A percentile compares a stretch with the other conserved stretches of the same genome.
These are phyloP conservation scores for Palaemon carinicauda DNA, from an alignment of 1,140 invertebrate genomes.

Conservation along the genomic window DNA sequence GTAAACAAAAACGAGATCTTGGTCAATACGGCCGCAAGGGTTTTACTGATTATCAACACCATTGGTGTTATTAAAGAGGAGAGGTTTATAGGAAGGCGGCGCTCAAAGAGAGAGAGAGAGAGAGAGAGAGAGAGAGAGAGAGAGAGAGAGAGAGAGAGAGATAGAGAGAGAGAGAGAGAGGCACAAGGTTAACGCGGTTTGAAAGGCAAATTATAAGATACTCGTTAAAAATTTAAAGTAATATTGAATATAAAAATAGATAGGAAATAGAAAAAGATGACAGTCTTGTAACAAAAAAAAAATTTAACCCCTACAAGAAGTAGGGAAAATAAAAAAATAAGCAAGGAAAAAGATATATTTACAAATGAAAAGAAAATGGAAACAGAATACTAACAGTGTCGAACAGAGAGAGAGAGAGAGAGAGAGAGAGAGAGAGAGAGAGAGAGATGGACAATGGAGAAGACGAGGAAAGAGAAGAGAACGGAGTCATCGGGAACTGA, in stretches of 20 bases:
- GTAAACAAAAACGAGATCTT: too few species aligned
- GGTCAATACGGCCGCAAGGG: not conserved
- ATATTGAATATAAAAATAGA: too few species aligned
- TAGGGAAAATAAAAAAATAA: too few species aligned
- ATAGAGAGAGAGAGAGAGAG: not conserved
- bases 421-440: not conserved
- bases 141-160: not conserved
- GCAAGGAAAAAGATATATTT: too few species aligned
- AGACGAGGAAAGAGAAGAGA: not conserved
- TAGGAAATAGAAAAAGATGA: not conserved
- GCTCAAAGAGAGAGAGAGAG: not conserved
- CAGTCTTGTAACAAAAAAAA: too few species aligned
- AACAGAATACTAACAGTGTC: not conserved
- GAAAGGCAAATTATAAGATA: too few species aligned
- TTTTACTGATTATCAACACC: not conserved
- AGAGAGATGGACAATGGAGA: not conserved
- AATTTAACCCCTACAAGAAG: too few species aligned
- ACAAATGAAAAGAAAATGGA: not conserved
- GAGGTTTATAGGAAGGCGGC: not conserved
- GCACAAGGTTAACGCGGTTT: too few species aligned
- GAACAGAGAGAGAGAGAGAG: conserved; percentile 2
- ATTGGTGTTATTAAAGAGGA: not conserved
- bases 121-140: not conserved
- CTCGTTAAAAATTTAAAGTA: too few species aligned
- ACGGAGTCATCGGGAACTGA: not conserved